Conservation (phyloP, 2,797 vertebrate genomes). For the Avahi laniger region DNA sequence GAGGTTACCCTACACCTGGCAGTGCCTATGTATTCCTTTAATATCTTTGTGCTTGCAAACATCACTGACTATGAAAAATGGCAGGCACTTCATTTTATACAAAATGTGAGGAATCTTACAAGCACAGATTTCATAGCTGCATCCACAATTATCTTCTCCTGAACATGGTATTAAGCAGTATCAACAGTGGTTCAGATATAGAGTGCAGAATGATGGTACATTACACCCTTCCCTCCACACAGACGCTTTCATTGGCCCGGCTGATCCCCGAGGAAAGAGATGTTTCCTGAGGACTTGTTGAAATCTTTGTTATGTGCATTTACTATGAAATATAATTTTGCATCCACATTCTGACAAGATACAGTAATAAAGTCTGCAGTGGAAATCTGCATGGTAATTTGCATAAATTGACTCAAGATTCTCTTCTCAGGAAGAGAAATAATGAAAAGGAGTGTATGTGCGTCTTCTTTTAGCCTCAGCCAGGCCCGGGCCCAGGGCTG, state of each 20-base stretch:
- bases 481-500: background rate
- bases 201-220: background rate
- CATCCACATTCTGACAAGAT: constrained; percentile 56
- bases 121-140: background rate
- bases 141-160: background rate
- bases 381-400: constrained; percentile 66
- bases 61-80: background rate
- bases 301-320: constrained; percentile 39
- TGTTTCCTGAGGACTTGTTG: constrained; percentile 45
- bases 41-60: background rate
- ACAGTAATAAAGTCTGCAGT: constrained; percentile 60
- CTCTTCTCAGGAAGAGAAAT: constrained; percentile 59
- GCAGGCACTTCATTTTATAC: background rate
- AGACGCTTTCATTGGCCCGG: background rate
- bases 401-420: constrained; percentile 63
- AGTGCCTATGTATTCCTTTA: constrained; percentile 12
- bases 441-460: constrained; percentile 35
- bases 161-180: background rate
- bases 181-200: background rate
- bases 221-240: background rate
- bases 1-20: background rate
- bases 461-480: constrained; percentile 48
- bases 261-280: background rate
- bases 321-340: constrained; percentile 53
- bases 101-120: constrained; percentile 2